These are phyloP conservation scores for Eptesicus fuscus DNA, from an alignment of 2,113 vertebrate species.

Conservation along the genomic window DNA sequence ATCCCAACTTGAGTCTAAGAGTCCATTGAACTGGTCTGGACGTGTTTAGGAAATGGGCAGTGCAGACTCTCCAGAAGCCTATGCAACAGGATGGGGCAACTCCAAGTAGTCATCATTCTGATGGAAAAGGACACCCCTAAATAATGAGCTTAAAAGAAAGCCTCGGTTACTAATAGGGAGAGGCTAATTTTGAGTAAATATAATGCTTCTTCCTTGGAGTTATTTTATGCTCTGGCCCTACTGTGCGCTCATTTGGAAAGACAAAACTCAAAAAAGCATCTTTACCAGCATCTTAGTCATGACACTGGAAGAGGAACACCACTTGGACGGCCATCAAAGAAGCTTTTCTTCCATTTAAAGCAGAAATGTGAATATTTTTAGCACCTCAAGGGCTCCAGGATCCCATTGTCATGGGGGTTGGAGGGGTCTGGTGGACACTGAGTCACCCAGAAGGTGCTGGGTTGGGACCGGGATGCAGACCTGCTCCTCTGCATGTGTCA, in stretches of 20 bases:
- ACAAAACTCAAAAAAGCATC: neutral
- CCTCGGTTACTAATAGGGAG: neutral
- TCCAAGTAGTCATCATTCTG: too few species aligned
- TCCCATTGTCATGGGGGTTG: accelerated
- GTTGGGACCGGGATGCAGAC: neutral
- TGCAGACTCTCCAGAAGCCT: neutral
- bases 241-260: neutral
- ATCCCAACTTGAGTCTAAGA: neutral
- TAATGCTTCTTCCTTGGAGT: neutral
- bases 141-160: neutral
- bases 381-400: neutral
- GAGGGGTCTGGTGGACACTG: accelerated
- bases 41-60: neutral
- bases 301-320: neutral
- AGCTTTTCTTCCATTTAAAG: neutral
- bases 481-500: neutral
- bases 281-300: neutral
- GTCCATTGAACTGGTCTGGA: neutral
- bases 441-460: neutral
- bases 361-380: neutral
- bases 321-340: neutral
- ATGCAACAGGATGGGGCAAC: neutral
- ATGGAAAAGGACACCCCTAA: neutral
- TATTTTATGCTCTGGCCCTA: neutral
- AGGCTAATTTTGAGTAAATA: neutral